Evolutionary conservation across 2,797 vertebrate genomes (phyloP), one percentile per base, ranked within the genome.

Genomic region (Tokudaia tokunoshimensis): DNA sequence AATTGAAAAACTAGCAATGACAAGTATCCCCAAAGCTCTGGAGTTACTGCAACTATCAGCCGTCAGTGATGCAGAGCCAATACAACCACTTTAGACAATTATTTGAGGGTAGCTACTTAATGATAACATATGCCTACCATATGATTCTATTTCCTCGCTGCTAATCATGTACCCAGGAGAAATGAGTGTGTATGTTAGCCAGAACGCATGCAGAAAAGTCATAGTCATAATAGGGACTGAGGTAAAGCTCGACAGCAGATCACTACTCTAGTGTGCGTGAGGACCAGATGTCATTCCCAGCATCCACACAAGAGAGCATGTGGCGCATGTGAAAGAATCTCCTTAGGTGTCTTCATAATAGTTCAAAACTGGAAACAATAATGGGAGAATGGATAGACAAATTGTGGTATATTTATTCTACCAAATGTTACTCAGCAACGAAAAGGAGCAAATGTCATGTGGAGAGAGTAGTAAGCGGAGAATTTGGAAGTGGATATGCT

Each of bases 351-450:
- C 86, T 94, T 97, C 50, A 61, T 65, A 89, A 91, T 20, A 87
- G n/a, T 13, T 17, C 61, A 90, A 52, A 96, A 91, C n/a, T 92
- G 31, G 24, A 94, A 97, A 94, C 15, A 89, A 84, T 90, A 81
- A 89, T 9, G 47, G 50, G 12, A 90, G 63, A 94, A 70, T 61
- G 3, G 37, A 87, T 88, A 94, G 92, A 76, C 41, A 93, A 93
- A 87, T 41, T 57, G 3, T 82, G 47, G 29, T 72, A 50, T 50
- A 74, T 83, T 93, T 47, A 61, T 90, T 89, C 61, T 92, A 13
- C 52, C 31, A 22, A 95, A 86, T 79, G 44, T 2, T 82, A 92
- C 52, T 88, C 47, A 75, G 9, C 70, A 94, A 79, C 31, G 74
- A 93, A 86, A 95, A 93, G 24, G 26, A 93, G 72, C 10, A 92